Percentiles rank a stretch among this genome's conserved stretches.
Conservation (phyloP, 2,888 invertebrate species). For the Stenurella melanura region DNA sequence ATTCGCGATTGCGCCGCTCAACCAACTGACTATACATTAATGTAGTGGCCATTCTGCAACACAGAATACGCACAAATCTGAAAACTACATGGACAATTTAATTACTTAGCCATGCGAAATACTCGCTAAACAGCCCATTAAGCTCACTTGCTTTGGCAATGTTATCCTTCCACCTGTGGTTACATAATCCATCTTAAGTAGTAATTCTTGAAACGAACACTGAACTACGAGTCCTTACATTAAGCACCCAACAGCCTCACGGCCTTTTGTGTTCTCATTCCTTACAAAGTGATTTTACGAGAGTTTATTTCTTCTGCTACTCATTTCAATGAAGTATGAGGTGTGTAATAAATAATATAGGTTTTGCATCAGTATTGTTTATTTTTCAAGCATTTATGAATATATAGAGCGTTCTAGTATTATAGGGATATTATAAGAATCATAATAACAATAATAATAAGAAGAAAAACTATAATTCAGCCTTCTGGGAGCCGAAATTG, state of each 20-base stretch:
- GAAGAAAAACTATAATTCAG: too few species aligned
- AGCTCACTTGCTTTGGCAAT: neutral
- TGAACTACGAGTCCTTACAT: slow-evolving; percentile 3
- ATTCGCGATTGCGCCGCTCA: neutral
- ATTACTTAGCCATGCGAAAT: neutral
- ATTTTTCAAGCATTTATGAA: too few species aligned
- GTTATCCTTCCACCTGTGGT: neutral
- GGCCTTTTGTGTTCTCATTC: neutral
- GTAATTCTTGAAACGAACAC: neutral
- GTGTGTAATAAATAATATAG: too few species aligned
- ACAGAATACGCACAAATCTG: neutral
- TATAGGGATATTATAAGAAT: too few species aligned
- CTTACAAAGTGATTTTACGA: neutral
- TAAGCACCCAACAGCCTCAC: neutral
- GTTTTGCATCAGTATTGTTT: too few species aligned
- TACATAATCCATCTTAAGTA: neutral
- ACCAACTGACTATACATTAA: neutral
- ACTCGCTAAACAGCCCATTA: neutral
- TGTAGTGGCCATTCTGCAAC: neutral
- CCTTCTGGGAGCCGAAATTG: too few species aligned
- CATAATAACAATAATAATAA: too few species aligned
- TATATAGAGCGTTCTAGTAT: too few species aligned
- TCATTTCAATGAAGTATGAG: too few species aligned
- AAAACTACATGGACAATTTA: neutral
- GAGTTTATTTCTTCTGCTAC: neutral